Conservation (phyloP, 2,113 vertebrate genomes). For the Micronisus gabar region DNA sequence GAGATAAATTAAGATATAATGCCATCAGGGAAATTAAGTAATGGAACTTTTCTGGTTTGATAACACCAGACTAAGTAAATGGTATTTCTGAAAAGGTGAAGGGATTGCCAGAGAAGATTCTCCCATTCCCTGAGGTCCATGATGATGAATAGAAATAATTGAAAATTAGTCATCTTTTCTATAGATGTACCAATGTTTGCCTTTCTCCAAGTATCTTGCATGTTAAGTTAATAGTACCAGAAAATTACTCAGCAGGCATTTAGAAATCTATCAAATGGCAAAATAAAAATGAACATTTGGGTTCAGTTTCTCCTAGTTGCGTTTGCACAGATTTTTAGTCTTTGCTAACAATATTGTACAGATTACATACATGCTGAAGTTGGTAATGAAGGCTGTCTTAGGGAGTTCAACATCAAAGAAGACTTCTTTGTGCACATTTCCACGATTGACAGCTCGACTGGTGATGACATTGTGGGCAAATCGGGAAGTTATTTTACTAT, state of each 20-base stretch:
- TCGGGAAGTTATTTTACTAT: conserved; percentile 84
- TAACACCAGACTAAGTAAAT: background rate
- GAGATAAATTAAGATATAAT: background rate
- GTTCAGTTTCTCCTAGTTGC: background rate
- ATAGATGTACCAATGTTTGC: background rate
- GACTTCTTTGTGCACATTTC: conserved; percentile 78
- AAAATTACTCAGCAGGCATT: background rate
- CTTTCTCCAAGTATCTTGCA: background rate
- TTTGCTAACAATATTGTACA: background rate
- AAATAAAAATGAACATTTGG: background rate
- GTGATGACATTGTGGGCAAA: conserved; percentile 89
- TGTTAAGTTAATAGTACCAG: background rate
- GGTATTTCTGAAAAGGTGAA: background rate
- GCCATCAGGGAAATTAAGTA: background rate
- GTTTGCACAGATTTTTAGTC: background rate
- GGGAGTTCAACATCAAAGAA: conserved; percentile 89
- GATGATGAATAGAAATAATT: background rate
- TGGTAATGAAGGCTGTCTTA: conserved; percentile 93
- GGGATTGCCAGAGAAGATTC: background rate
- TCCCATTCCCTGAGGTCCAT: background rate
- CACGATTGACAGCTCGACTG: conserved; percentile 85
- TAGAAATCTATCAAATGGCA: background rate
- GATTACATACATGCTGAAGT: conserved; percentile 88
- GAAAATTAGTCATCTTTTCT: background rate
- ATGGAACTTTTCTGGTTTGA: background rate